These are phyloP conservation scores for Oncorhynchus nerka DNA, from an alignment of 2,113 vertebrate genomes.

Conservation along the genomic window DNA sequence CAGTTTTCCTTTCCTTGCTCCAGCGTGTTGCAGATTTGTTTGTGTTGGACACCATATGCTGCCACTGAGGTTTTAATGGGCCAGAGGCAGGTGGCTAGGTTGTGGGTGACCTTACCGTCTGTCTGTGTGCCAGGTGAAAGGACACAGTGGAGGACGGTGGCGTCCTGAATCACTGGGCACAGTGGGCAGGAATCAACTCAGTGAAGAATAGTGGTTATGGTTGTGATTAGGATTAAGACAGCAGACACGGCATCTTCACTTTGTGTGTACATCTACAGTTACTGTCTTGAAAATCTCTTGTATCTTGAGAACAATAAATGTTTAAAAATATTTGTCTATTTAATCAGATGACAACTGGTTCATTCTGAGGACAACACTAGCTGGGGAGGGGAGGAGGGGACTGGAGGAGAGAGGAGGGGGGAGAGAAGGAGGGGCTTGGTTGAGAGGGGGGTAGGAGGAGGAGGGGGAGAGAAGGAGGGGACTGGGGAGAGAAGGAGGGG, in stretches of 20 bases:
- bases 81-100: conserved; percentile 55
- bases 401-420: too few species aligned
- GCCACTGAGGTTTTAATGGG: conserved; percentile 53
- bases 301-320: not conserved
- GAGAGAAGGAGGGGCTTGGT: too few species aligned
- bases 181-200: not conserved
- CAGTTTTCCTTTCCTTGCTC: conserved; percentile 45
- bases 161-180: not conserved
- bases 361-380: too few species aligned
- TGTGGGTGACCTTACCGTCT: conserved; percentile 29
- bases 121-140: conserved; percentile 19
- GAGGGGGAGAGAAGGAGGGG: too few species aligned
- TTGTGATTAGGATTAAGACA: too few species aligned
- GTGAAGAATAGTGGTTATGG: not conserved
- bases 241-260: too few species aligned
- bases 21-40: conserved; percentile 30
- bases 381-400: too few species aligned
- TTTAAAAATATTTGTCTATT: not conserved
- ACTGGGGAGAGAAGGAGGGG: too few species aligned
- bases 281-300: too few species aligned
- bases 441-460: too few species aligned
- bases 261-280: too few species aligned
- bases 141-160: not conserved
- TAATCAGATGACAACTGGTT: too few species aligned
- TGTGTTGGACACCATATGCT: conserved; percentile 62